Conservation (phyloP, 92 coral and sea anemone species). For the Hydrozoanthus gracilis region DNA sequence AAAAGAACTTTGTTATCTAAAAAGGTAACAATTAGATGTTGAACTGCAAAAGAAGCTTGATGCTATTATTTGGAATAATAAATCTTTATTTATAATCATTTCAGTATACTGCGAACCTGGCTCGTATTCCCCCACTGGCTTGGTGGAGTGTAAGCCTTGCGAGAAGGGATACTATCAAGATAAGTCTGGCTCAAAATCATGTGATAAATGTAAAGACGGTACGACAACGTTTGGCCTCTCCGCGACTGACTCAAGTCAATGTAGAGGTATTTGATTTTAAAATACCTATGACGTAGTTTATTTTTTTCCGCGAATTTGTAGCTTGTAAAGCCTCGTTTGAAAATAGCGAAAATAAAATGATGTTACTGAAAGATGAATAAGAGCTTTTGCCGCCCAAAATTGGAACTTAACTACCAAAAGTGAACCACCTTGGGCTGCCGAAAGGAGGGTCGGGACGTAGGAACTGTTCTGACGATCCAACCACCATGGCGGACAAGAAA, state of each 20-base stretch:
- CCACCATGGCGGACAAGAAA: too few species aligned
- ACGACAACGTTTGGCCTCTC: constrained; percentile 41
- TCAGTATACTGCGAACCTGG: constrained; percentile 15
- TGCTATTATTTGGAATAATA: neutral
- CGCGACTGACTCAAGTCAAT: neutral
- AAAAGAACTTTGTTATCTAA: too few species aligned
- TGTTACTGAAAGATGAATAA: neutral
- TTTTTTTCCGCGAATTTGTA: neutral
- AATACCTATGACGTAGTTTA: neutral
- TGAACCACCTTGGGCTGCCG: neutral
- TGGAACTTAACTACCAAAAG: neutral
- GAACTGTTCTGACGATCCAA: neutral
- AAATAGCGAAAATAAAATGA: neutral
- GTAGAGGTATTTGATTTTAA: neutral
- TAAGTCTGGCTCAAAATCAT: constrained; percentile 18
- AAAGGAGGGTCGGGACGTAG: neutral
- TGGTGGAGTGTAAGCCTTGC: constrained; percentile 45
- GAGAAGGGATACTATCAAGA: constrained; percentile 47
- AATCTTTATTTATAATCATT: neutral
- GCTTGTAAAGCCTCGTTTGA: too few species aligned
- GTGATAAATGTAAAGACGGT: constrained; percentile 37
- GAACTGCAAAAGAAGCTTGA: neutral
- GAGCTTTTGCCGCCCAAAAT: neutral
- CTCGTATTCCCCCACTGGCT: constrained; percentile 27
- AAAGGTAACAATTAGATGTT: neutral